Evolutionary conservation across 2,888 invertebrate genomes (phyloP), one percentile per base, ranked within the genome.

Genomic region (Papilio demoleus): DNA sequence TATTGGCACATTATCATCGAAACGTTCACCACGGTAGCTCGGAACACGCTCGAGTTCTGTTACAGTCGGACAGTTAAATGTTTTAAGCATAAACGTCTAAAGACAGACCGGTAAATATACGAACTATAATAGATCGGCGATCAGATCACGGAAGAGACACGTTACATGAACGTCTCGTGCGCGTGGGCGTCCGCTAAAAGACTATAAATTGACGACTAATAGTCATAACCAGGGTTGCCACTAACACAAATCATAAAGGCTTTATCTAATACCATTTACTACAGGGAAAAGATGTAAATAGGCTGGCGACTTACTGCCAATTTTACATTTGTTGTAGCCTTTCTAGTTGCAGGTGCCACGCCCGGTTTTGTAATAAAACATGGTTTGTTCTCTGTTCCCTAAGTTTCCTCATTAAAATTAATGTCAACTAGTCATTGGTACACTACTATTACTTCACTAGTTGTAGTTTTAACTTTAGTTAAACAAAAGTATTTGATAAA

Each of bases 131-230:
- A 70, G 62, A 67, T 60, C 8, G 38, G 67, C 34, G 67, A 59
- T 67, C 59, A 53, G 42, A 70, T 70, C 67, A 59, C 70, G 70
- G 70, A 67, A 70, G 67, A 34, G 60, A 65, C 17, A n/a, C 63
- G 68, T 72, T 70, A 70, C 67, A 68, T 53, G 68, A 59, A 40
- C 50, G 65, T 66, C 70, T 22, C 38, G 56, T 42, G 31, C 68
- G 68, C 70, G 65, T 70, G 70, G 68, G 72, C 65, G 70, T 58
- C 56, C 62, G 65, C 66, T 60, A 64, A 71, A 68, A 66, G 36
- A 59, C 59, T 68, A 72, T 72, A 72, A 72, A 72, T 70, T 72
- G 67, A 56, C 53, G 56, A 56, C 66, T 70, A 63, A 67, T 61
- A 61, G 58, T 62, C 47, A 47, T 31, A 61, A 31, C 60, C 31